Percentiles rank a stretch among this genome's conserved stretches.
Conservation (phyloP, 2,113 vertebrate genomes). For the Siphamia tubifer region DNA sequence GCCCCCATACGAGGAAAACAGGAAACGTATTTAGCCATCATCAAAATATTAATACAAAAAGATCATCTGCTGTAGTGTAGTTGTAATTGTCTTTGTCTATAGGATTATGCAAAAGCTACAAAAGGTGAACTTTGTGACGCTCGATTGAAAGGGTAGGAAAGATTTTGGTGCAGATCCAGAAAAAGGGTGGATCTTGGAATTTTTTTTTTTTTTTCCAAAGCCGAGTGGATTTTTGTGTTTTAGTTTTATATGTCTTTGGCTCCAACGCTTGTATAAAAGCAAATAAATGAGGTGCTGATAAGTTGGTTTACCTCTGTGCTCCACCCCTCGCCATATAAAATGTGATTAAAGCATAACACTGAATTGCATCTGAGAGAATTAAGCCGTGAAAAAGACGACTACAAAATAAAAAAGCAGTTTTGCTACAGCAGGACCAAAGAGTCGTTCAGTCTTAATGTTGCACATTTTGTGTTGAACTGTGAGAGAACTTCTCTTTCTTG, state of each 20-base stretch:
- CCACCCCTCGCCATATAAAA: neutral
- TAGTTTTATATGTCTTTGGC: constrained; percentile 1
- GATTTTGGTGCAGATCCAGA: too few relatives aligned
- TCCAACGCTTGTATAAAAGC: neutral
- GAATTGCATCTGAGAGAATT: neutral
- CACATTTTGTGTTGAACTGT: constrained; percentile 4
- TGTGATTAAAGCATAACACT: constrained; percentile 7
- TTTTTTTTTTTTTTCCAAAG: too few relatives aligned
- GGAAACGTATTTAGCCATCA: too few relatives aligned
- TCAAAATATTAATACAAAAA: neutral
- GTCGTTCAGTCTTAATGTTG: too few relatives aligned
- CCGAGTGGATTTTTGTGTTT: neutral
- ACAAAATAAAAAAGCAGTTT: neutral
- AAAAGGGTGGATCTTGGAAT: too few relatives aligned
- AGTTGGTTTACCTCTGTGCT: constrained; percentile 10
- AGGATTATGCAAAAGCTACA: neutral
- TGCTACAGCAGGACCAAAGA: too few relatives aligned
- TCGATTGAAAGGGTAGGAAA: too few relatives aligned
- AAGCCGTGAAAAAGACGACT: neutral
- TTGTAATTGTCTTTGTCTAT: too few relatives aligned
- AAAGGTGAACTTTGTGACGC: neutral
- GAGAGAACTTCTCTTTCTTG: neutral
- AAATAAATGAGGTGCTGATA: constrained; percentile 12
- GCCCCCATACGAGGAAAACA: neutral
- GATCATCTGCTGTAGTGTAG: too few relatives aligned